Evolutionary conservation across 2,113 vertebrate species (phyloP), one percentile per base, ranked within the genome.

Genomic region (Crotalus helleri): DNA sequence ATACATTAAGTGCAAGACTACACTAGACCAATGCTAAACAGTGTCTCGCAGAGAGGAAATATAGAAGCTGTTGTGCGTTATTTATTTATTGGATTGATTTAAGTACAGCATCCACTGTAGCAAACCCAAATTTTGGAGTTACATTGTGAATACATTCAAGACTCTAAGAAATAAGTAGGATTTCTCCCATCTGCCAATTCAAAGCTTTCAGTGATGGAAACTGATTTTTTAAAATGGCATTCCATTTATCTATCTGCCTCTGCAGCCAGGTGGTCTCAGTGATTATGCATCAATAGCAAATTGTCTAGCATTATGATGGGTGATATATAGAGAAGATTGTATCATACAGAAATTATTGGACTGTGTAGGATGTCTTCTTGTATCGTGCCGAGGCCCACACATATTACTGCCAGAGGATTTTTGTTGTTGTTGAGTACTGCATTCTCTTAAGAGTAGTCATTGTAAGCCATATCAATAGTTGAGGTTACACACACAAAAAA

Each of bases 71-170:
- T 93, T 57, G 74, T 55, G 53, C 91, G 81, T 91, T 93, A 93
- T 93, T 93, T 93, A 90, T 93, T 59, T 90, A 93, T 61, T 61
- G 69, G 44, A 89, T 61, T 90, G 69, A 86, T 86, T 90, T 93
- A 93, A 93, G 53, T 90, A 39, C 88, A 90, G 54, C 88, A 90
- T 61, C 74, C 51, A 46, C 21, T 74, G 86, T 69, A 21, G 51
- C 49, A 69, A 23, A 58, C n/a, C 54, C 53, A 91, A 61, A 44
- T 55, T 85, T 39, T 29, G 46, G 13, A 91, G 57, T 51, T 88
- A 61, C 49, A 74, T 64, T 74, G 46, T 93, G 90, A 93, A 91
- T 91, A 88, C 33, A 93, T 88, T 88, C 49, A 74, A 58, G 69
- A 57, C 21, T 11, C 39, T 55, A 5, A 74, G 85, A 74, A 69